Base-by-base conservation (phyloP, 2,888 invertebrate species). In the Apodemia hepburni region DNA sequence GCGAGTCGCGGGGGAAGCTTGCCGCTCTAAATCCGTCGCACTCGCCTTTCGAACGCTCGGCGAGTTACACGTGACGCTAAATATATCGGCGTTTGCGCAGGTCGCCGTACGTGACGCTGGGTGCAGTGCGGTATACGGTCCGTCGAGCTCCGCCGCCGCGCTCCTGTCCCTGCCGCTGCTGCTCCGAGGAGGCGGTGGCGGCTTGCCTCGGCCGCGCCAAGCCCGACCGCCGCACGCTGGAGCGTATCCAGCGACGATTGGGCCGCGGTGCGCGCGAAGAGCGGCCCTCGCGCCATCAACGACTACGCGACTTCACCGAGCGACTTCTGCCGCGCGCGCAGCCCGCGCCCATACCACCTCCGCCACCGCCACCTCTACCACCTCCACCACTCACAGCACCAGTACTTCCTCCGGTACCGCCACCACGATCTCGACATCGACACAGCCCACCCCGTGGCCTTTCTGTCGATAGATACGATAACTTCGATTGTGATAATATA, bases 231-330 rank as follows among this genome's bases (percentile, higher is more conserved):
- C 94, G 94, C 93, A 95, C 95, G 83, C 95, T 96, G 95, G 96
- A 96, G 92, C 95, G 96, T 75, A 92, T 96, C 87, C 95, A 95
- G 81, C 95, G 95, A 86, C 95, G 96, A 83, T 94, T 95, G 92
- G 95, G 94, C 82, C 87, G 87, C 82, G 85, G 87, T 81, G 80
- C 85, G 77, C 84, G 87, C 79, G 85, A 87, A 84, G 87, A 88
- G 81, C 85, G 87, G 82, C 86, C 87, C 83, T 81, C 83, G 82
- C 87, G 90, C 78, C 87, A 94, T 78, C 95, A 95, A 78, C 95
- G 95, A 82, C 94, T 96, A 69, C 95, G 96, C 83, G 96, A 96
- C 81, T 92, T 97, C 76, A 96, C 96, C 63, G 96, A 97, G 83
- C 93, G 95, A 69, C 92, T 97, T 67, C 95, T 95, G 82, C 94